phyloP scores from a whole-genome alignment of 2,888 invertebrate genomes.

The Diarsia dahlii region DNA sequence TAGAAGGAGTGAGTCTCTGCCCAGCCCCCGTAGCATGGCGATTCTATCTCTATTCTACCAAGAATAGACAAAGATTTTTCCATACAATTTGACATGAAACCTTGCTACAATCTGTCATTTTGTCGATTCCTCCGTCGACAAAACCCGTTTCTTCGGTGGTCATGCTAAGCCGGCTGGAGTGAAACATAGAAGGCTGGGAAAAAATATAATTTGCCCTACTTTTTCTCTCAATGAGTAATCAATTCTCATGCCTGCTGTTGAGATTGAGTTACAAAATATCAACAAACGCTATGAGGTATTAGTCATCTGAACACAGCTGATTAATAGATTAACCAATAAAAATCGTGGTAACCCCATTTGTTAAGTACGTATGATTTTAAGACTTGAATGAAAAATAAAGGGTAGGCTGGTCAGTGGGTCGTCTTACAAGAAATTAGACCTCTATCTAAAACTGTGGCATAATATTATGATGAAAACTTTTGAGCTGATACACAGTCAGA shows the following conservation, averaged over 20 bases:
- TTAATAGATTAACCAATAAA: background rate
- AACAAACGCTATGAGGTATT: background rate
- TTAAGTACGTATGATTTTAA: background rate
- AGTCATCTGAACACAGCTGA: conserved; percentile 3
- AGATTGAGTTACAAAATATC: background rate
- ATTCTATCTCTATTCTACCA: too few relatives aligned
- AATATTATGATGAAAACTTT: background rate
- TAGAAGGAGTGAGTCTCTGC: too few relatives aligned
- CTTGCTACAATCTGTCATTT: too few relatives aligned
- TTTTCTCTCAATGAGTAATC: background rate
- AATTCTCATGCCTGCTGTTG: background rate
- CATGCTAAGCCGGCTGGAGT: too few relatives aligned
- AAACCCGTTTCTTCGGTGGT: too few relatives aligned
- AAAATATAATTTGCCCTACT: background rate
- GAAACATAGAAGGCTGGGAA: too few relatives aligned
- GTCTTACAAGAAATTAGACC: background rate
- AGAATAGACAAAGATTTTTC: too few relatives aligned
- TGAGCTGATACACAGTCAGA: background rate
- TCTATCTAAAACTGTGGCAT: background rate
- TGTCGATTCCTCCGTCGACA: too few relatives aligned
- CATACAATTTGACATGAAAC: too few relatives aligned
- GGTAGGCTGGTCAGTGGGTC: background rate
- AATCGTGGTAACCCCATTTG: background rate
- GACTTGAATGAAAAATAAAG: background rate
- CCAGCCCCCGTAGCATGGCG: too few relatives aligned